Base-by-base conservation (phyloP, 2,888 invertebrate genomes). In the Troides aeacus region DNA sequence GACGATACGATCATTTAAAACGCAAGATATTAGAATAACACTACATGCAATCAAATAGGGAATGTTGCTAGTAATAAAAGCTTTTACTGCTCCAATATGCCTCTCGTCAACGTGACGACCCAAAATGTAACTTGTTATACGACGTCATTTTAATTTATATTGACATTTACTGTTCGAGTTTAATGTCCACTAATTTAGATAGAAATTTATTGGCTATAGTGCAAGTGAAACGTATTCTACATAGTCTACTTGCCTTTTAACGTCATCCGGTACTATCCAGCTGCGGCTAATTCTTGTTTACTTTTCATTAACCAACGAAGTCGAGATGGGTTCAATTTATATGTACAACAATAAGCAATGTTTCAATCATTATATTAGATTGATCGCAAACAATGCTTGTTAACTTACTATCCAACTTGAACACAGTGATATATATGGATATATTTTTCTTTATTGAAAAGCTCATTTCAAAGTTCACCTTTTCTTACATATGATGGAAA, bases 51-150 rank as follows among this genome's bases (percentile, higher is more conserved):
- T 86, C 76, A 84, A 86, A 83, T 74, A 72, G 73, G 78, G 81
- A 86, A 87, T 86, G 87, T 85, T 84, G 85, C 80, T 78, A 78
- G 85, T 83, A 84, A 83, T 91, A 87, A 89, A 89, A 88, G 70
- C 74, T 83, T 89, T 90, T 85, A 90, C 81, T 82, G 80, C 84
- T 83, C 77, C 88, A 88, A 88, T 89, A 85, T 86, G 91, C 79
- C 76, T 84, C 84, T 83, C 83, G 80, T 92, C 88, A 88, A 79
- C 79, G 79, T 80, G 77, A 77, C 77, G 76, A 82, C 77, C 81
- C 79, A 81, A 84, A 83, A 85, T 83, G 82, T 85, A 81, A 84
- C 85, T 84, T 86, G 85, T 86, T 85, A 81, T 86, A 87, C 84
- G 81, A 85, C 83, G 83, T 82, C 74, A 77, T 77, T 77, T 79